Evolutionary conservation across 35 echinoderm and acorn worm species (phyloP).

Genomic region (Apostichopus californicus): DNA sequence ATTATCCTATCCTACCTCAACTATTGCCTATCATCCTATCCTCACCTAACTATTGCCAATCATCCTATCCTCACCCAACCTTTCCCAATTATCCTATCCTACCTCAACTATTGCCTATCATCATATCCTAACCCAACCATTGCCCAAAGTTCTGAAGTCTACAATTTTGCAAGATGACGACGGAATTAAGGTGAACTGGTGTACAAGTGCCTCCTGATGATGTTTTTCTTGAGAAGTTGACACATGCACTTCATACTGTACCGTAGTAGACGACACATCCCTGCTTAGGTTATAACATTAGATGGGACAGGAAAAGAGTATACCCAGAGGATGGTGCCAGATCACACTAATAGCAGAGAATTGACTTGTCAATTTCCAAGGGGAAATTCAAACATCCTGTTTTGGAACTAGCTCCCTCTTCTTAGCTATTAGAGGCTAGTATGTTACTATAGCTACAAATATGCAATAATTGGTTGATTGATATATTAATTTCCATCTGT

Average conservation of each 20-base stretch:
- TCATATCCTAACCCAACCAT: too few species aligned
- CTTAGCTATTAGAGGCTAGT: not conserved
- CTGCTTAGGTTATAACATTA: not conserved
- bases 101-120: too few species aligned
- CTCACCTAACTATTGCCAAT: too few species aligned
- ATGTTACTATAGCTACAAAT: not conserved
- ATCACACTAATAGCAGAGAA: not conserved
- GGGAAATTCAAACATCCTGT: not conserved
- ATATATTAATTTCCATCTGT: not conserved
- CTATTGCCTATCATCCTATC: too few species aligned
- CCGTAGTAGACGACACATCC: not conserved
- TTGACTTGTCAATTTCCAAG: constrained; percentile 4
- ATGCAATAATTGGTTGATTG: not conserved
- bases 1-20: too few species aligned
- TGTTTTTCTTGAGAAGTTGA: too few species aligned
- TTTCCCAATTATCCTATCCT: too few species aligned
- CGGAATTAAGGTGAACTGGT: too few species aligned
- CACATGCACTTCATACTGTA: not conserved
- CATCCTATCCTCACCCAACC: too few species aligned
- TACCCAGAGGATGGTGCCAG: not conserved
- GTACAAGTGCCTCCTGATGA: too few species aligned
- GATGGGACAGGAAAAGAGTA: not conserved
- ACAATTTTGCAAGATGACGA: too few species aligned
- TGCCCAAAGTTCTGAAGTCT: too few species aligned
- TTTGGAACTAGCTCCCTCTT: not conserved